Conservation (phyloP, 2,888 invertebrate species). For the Cenopis cana region DNA sequence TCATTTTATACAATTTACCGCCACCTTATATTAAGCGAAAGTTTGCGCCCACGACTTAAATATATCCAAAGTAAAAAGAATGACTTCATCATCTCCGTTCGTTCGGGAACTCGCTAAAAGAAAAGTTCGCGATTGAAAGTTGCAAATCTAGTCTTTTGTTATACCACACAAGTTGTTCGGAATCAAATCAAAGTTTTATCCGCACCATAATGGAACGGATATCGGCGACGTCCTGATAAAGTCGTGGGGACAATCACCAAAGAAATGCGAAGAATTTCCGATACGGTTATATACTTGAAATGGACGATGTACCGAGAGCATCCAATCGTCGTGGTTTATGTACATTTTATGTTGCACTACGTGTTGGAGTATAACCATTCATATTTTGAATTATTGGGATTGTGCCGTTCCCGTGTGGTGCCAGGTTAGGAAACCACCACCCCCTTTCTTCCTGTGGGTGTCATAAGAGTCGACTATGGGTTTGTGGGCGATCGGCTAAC, state of each 20-base stretch:
- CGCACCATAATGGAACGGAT: slow-evolving; percentile 78
- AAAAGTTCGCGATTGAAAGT: slow-evolving; percentile 62
- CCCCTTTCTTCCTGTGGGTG: too few species aligned
- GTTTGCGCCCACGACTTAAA: slow-evolving; percentile 45
- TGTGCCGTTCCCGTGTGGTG: too few species aligned
- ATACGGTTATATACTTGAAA: slow-evolving; percentile 32
- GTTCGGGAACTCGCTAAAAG: slow-evolving; percentile 44
- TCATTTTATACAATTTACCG: slow-evolving; percentile 13
- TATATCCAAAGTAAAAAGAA: slow-evolving; percentile 50
- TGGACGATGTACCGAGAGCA: slow-evolving; percentile 18
- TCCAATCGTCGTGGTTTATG: not conserved
- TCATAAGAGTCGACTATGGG: too few species aligned
- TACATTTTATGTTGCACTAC: not conserved
- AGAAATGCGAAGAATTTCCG: slow-evolving; percentile 52
- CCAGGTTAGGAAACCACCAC: too few species aligned
- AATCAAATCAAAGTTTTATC: slow-evolving; percentile 83
- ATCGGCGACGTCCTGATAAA: slow-evolving; percentile 72
- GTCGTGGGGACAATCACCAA: slow-evolving; percentile 61
- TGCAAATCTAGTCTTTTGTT: slow-evolving; percentile 66
- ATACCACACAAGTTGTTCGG: slow-evolving; percentile 70
- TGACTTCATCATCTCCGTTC: slow-evolving; percentile 53
- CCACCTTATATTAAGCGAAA: slow-evolving; percentile 32
- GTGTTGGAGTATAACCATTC: too few species aligned
- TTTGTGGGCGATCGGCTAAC: too few species aligned
- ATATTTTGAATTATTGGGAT: too few species aligned